phyloP scores from a whole-genome alignment of 2,797 vertebrate species.

The Garrulus glandarius region DNA sequence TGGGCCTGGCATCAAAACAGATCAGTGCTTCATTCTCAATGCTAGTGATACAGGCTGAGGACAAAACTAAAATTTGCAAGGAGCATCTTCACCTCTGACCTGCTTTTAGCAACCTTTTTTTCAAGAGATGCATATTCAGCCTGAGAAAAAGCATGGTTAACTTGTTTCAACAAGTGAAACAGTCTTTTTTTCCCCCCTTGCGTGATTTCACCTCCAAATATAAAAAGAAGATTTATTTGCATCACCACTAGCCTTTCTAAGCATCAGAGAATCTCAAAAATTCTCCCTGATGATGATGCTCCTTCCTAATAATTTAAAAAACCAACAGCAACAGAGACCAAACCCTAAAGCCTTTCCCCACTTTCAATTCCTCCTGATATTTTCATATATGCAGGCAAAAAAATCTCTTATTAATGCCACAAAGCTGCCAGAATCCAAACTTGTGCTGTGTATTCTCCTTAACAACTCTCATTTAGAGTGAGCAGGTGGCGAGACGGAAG shows the following conservation, averaged over 20 bases:
- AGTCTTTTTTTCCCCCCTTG: neutral
- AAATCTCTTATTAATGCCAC: neutral
- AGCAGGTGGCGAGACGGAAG: conserved; percentile 54
- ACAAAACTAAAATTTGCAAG: neutral
- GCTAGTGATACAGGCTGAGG: neutral
- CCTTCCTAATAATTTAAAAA: neutral
- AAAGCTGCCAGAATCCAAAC: conserved; percentile 4
- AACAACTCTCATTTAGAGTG: neutral
- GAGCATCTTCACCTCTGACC: neutral
- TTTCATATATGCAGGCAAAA: neutral
- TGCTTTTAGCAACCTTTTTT: neutral
- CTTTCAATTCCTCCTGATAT: neutral
- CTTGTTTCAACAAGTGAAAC: neutral
- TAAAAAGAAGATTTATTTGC: neutral
- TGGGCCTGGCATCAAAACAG: neutral
- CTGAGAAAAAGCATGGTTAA: neutral
- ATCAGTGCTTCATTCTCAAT: neutral
- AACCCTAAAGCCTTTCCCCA: neutral
- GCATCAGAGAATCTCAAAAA: neutral
- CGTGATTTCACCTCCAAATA: neutral
- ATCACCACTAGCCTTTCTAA: neutral
- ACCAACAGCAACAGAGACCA: neutral
- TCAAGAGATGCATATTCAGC: neutral
- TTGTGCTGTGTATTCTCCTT: neutral
- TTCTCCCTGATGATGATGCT: neutral